Percentiles rank a stretch among this genome's conserved stretches.
These are phyloP conservation scores for Pollenia amentaria DNA, from an alignment of 2,888 invertebrate genomes.

Conservation along the genomic window DNA sequence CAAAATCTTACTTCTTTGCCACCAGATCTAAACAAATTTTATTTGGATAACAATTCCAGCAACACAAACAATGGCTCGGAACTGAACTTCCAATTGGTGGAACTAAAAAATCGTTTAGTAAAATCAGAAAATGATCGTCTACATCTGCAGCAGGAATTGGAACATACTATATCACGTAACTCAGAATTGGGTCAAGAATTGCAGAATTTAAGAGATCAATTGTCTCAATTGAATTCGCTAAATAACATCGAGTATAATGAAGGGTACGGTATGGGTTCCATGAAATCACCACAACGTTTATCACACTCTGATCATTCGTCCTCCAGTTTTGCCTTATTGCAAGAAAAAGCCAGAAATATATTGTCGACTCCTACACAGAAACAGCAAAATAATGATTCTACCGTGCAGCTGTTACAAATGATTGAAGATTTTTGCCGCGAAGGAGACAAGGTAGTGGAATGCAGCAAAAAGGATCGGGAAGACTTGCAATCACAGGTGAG, in stretches of 20 bases:
- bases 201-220: constrained; percentile 83
- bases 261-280: constrained; percentile 84
- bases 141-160: constrained; percentile 87
- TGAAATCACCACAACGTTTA: constrained; percentile 79
- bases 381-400: constrained; percentile 78
- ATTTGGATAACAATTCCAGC: constrained; percentile 71
- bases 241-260: constrained; percentile 86
- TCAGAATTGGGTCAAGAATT: constrained; percentile 86
- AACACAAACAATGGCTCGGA: constrained; percentile 82
- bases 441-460: constrained; percentile 87
- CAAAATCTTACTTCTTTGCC: constrained; percentile 81
- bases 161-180: constrained; percentile 87
- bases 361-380: constrained; percentile 78
- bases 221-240: constrained; percentile 84
- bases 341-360: constrained; percentile 83
- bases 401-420: constrained; percentile 85
- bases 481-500: constrained; percentile 91
- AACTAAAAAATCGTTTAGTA: constrained; percentile 85
- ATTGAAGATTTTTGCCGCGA: constrained; percentile 88
- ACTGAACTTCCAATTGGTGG: constrained; percentile 85
- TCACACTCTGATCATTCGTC: constrained; percentile 78
- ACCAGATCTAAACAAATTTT: constrained; percentile 80
- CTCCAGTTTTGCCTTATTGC: constrained; percentile 82
- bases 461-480: constrained; percentile 88
- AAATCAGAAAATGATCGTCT: constrained; percentile 84